Evolutionary conservation across 2,113 vertebrate genomes (phyloP).

Genomic region (Helogale parvula): DNA sequence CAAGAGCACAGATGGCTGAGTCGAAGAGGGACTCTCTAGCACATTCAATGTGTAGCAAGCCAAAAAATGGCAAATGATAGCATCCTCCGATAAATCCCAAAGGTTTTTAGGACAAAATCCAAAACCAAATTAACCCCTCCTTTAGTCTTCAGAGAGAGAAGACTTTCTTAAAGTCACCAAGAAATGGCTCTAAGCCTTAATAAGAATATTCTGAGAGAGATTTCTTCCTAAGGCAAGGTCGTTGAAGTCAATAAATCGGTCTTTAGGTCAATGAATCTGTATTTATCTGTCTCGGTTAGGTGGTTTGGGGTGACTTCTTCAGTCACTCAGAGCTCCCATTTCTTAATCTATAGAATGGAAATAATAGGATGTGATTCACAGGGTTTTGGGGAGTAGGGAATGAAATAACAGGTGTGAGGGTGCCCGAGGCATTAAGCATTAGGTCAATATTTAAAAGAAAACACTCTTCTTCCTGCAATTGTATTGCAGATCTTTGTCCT

Average conservation of each 20-base stretch:
- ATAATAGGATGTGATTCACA: neutral
- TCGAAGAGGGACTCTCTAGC: neutral
- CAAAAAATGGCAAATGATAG: neutral
- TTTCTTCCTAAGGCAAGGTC: neutral
- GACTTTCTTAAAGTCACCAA: neutral
- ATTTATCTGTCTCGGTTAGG: neutral
- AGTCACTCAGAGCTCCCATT: neutral
- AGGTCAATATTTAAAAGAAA: neutral
- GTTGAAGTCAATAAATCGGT: neutral
- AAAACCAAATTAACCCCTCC: neutral
- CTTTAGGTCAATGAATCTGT: neutral
- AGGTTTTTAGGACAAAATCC: constrained; percentile 28
- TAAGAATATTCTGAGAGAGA: constrained; percentile 1
- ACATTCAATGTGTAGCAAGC: neutral
- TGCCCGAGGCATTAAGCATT: neutral
- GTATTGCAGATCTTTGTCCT: neutral
- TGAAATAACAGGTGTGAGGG: neutral
- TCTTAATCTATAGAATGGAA: neutral
- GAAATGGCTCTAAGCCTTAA: neutral
- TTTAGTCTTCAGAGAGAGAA: neutral
- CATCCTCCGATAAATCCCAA: neutral
- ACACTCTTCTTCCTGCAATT: neutral
- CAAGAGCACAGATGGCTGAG: constrained; percentile 2
- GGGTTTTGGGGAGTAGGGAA: neutral
- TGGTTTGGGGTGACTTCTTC: neutral